Conservation (phyloP, 2,113 vertebrate genomes). For the Thermophis baileyi region DNA sequence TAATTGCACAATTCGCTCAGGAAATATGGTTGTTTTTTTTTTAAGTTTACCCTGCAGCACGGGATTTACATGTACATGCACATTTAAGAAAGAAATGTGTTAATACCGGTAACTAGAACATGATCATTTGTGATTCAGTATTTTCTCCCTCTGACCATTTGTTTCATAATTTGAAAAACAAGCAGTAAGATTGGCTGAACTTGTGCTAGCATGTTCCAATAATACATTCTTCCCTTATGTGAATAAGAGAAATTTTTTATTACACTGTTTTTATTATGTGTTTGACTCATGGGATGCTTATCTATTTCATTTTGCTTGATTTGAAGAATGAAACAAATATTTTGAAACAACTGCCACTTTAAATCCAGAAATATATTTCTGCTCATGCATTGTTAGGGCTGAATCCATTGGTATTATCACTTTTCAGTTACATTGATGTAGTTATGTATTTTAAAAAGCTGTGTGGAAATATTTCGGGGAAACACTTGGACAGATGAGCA, state of each 20-base stretch:
- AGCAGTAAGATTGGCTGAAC: not conserved
- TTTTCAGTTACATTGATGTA: slow-evolving; percentile 58
- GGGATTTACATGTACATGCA: not conserved
- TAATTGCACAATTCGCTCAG: not conserved
- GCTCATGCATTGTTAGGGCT: slow-evolving; percentile 58
- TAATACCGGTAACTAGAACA: not conserved
- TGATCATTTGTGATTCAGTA: too few species aligned
- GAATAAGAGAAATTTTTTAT: not conserved
- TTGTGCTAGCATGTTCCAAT: slow-evolving; percentile 9
- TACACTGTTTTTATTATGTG: not conserved
- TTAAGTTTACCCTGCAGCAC: not conserved
- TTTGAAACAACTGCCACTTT: slow-evolving; percentile 50
- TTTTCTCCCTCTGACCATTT: not conserved
- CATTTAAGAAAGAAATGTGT: not conserved
- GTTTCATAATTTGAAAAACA: not conserved
- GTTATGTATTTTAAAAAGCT: slow-evolving; percentile 56
- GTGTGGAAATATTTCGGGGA: slow-evolving; percentile 58
- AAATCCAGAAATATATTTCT: slow-evolving; percentile 22
- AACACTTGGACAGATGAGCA: slow-evolving; percentile 56
- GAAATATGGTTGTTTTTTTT: not conserved
- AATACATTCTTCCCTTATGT: not conserved
- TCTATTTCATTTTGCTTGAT: slow-evolving; percentile 33
- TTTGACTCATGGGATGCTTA: not conserved
- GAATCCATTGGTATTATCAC: slow-evolving; percentile 55
- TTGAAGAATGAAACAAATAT: slow-evolving; percentile 32